Evolutionary conservation across 1,140 invertebrate genomes (phyloP).

Genomic region (Hestina assimilis): DNA sequence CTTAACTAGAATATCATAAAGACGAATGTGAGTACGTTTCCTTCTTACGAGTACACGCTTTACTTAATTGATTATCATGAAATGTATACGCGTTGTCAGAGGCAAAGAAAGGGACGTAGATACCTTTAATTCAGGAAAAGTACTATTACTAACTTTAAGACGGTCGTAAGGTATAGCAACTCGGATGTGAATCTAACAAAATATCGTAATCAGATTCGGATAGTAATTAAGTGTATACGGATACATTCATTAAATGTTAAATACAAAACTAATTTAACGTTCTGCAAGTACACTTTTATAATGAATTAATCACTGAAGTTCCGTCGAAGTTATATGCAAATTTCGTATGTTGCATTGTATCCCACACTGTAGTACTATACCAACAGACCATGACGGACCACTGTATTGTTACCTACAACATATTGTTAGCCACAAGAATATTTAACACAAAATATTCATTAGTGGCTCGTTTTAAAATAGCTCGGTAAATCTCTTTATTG

Average conservation of each 20-base stretch:
- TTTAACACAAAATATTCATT: conserved; percentile 55
- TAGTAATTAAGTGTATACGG: not conserved
- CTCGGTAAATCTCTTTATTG: conserved; percentile 27
- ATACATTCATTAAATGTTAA: conserved; percentile 1
- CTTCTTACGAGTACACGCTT: not conserved
- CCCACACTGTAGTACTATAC: conserved; percentile 37
- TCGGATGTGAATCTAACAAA: no score
- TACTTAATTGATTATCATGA: no score
- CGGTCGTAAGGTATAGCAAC: no score
- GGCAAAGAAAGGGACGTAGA: no score
- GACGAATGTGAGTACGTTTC: not conserved
- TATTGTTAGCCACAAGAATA: conserved; percentile 22
- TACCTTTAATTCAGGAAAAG: no score
- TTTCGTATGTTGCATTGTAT: conserved; percentile 59
- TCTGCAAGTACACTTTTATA: conserved; percentile 26
- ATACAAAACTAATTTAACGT: conserved; percentile 17
- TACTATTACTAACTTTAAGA: no score
- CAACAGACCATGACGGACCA: conserved; percentile 55
- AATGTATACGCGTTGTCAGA: no score
- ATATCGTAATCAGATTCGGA: not conserved
- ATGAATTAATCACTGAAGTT: conserved; percentile 57
- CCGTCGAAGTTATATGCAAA: conserved; percentile 65
- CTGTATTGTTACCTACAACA: conserved; percentile 28
- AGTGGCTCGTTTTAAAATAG: conserved; percentile 37
- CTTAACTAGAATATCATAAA: no score